phyloP scores from a whole-genome alignment of 2,888 invertebrate species.

The Cotesia congregata region DNA sequence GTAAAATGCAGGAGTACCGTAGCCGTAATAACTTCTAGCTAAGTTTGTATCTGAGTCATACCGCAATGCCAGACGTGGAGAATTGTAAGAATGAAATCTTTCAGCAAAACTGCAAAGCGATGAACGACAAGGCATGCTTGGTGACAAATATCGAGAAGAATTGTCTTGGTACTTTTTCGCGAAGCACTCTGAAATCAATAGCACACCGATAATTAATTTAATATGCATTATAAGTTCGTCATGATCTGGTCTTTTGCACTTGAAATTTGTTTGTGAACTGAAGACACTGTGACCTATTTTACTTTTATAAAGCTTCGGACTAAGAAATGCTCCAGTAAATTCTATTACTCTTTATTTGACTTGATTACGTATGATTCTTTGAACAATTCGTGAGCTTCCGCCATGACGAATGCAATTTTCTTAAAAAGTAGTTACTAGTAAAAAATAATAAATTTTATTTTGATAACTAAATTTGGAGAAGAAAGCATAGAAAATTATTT shows the following conservation, averaged over 20 bases:
- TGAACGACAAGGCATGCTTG: constrained; percentile 10
- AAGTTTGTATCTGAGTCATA: background rate
- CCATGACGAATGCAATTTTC: constrained; percentile 4
- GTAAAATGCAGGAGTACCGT: constrained; percentile 8
- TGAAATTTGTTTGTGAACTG: background rate
- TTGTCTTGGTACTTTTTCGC: background rate
- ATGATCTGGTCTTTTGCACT: background rate
- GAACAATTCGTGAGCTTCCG: constrained; percentile 2
- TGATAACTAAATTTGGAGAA: background rate
- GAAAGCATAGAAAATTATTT: background rate
- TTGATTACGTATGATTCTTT: constrained; percentile 14
- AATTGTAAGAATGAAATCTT: constrained; percentile 2
- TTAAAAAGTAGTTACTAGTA: background rate
- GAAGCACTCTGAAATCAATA: background rate
- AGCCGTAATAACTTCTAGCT: constrained; percentile 2
- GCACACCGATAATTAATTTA: background rate
- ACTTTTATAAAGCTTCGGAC: constrained; percentile 9
- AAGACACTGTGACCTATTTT: constrained; percentile 4
- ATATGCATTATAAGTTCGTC: background rate
- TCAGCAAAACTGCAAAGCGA: background rate
- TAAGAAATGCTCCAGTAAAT: constrained; percentile 21
- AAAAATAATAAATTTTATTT: background rate
- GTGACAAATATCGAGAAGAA: background rate
- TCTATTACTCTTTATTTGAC: constrained; percentile 11
- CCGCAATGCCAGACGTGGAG: background rate